phyloP scores from a whole-genome alignment of 2,888 invertebrate genomes.

The Sphinx pinastri region DNA sequence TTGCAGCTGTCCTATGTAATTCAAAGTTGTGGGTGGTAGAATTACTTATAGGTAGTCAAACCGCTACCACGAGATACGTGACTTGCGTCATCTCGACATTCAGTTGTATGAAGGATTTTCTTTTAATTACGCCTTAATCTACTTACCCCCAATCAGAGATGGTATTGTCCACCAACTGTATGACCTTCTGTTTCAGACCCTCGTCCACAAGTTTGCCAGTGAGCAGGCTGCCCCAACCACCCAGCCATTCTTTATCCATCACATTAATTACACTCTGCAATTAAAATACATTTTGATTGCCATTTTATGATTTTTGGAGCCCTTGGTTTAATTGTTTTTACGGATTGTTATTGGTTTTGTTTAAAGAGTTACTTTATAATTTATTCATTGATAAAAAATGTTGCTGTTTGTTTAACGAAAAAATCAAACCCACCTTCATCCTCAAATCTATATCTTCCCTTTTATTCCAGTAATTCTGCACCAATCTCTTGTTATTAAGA shows the following conservation, averaged over 20 bases:
- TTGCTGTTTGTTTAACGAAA: too few species aligned
- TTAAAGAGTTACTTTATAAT: too few species aligned
- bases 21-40: too few species aligned
- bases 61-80: too few species aligned
- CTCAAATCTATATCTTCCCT: constrained; percentile 75
- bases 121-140: not conserved
- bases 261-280: constrained; percentile 83
- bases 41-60: too few species aligned
- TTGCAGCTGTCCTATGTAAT: too few species aligned
- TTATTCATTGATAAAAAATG: too few species aligned
- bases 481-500: constrained; percentile 67
- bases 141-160: constrained; percentile 78
- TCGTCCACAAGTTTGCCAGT: constrained; percentile 83
- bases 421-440: constrained; percentile 64
- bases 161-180: constrained; percentile 77
- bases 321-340: too few species aligned
- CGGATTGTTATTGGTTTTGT: too few species aligned
- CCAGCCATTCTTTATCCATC: constrained; percentile 86
- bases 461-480: constrained; percentile 75
- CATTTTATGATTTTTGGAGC: too few species aligned
- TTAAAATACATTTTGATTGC: not conserved
- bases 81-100: too few species aligned
- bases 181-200: constrained; percentile 67
- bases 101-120: too few species aligned
- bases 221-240: constrained; percentile 85